A percentile compares a stretch with the other conserved stretches of the same genome.
Evolutionary conservation across 2,888 invertebrate species (phyloP).

Genomic region (Cylindroiulus punctatus): DNA sequence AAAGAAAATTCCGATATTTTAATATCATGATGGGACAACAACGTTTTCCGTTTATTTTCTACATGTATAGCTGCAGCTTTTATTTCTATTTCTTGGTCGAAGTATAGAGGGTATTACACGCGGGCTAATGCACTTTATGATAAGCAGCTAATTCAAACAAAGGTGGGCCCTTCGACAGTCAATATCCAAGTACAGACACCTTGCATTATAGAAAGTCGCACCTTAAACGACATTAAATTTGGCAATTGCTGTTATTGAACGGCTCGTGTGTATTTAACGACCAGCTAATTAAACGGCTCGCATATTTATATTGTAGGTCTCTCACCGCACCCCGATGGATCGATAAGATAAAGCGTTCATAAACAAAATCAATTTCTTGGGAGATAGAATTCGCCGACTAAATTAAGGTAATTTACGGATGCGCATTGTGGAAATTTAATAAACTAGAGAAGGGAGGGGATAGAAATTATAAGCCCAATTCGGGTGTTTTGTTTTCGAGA

Average conservation of each 20-base stretch:
- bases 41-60: neutral
- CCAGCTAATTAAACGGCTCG: neutral
- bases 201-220: neutral
- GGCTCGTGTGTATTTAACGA: neutral
- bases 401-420: slow-evolving; percentile 37
- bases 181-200: too few species aligned
- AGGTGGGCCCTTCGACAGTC: neutral
- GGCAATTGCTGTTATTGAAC: neutral
- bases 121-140: slow-evolving; percentile 17
- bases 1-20: slow-evolving; percentile 14
- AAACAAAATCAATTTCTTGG: slow-evolving; percentile 42
- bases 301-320: neutral
- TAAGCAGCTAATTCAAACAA: neutral
- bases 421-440: slow-evolving; percentile 37
- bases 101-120: neutral
- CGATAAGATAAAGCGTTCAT: slow-evolving; percentile 33
- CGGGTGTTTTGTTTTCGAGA: neutral
- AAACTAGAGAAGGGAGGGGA: slow-evolving; percentile 21
- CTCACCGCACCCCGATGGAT: neutral
- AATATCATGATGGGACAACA: neutral
- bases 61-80: neutral
- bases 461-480: slow-evolving; percentile 5
- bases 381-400: neutral
- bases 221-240: neutral
- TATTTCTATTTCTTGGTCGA: neutral